Evolutionary conservation across 2,888 invertebrate species (phyloP).

Genomic region (Lasius fuliginosus): DNA sequence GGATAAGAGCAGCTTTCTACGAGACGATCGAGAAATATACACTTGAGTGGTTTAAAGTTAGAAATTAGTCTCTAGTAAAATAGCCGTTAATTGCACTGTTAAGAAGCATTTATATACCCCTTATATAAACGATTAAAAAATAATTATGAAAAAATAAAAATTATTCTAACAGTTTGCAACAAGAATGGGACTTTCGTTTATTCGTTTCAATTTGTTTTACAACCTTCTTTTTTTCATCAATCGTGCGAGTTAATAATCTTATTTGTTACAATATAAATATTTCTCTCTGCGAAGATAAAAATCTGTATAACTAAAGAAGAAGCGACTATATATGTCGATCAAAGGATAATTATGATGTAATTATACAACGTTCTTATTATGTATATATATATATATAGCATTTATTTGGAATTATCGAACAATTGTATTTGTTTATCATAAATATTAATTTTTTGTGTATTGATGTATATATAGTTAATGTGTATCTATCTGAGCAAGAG

Average conservation of each 20-base stretch:
- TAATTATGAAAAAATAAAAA: slow-evolving; percentile 59
- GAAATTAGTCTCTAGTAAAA: slow-evolving; percentile 54
- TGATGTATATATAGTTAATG: neutral
- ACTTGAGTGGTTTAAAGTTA: slow-evolving; percentile 48
- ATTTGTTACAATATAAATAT: neutral
- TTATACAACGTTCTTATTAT: neutral
- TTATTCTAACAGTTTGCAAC: slow-evolving; percentile 60
- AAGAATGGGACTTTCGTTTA: slow-evolving; percentile 26
- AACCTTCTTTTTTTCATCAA: slow-evolving; percentile 26
- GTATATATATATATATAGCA: neutral
- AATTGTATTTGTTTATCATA: neutral
- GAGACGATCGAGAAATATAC: slow-evolving; percentile 20
- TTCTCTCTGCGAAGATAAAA: neutral
- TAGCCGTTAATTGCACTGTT: slow-evolving; percentile 62
- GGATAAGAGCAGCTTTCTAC: slow-evolving; percentile 16
- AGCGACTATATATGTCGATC: neutral
- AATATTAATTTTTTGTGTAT: neutral
- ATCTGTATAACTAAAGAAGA: neutral
- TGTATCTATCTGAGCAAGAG: neutral
- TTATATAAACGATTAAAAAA: slow-evolving; percentile 55
- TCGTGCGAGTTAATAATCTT: neutral
- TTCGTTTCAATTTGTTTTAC: slow-evolving; percentile 6
- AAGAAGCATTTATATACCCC: slow-evolving; percentile 62
- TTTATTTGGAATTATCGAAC: neutral
- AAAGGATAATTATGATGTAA: neutral